A percentile compares a stretch with the other conserved stretches of the same genome.
Evolutionary conservation across 2,113 vertebrate genomes (phyloP).

Genomic region (Mus spicilegus): DNA sequence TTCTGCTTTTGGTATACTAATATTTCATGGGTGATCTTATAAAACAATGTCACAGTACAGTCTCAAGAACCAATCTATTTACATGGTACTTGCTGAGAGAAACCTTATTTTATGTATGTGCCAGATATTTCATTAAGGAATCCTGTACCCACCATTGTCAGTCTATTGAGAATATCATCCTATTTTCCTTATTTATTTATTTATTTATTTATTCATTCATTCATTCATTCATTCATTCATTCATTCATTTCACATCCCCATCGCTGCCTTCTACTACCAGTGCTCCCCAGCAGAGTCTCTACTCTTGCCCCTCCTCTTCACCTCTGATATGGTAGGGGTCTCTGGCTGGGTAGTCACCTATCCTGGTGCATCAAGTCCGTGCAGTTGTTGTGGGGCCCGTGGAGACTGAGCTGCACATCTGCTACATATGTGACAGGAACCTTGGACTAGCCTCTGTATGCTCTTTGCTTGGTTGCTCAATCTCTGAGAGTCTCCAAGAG

Average conservation of each 20-base stretch:
- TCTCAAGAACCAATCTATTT: constrained; percentile 11
- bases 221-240: not conserved
- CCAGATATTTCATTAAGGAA: not conserved
- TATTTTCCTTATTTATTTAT: not conserved
- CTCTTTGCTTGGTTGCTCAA: not conserved
- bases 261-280: rapidly evolving
- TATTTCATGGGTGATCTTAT: not conserved
- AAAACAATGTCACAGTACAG: not conserved
- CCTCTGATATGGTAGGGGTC: too few species aligned
- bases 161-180: not conserved
- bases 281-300: too few species aligned
- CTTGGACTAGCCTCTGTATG: not conserved
- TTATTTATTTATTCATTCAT: not conserved
- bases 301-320: too few species aligned
- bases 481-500: not conserved
- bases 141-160: not conserved
- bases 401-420: too few species aligned
- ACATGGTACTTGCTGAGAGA: not conserved
- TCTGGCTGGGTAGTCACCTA: too few species aligned
- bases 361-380: not conserved
- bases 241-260: not conserved
- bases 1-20: not conserved
- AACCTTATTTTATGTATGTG: not conserved
- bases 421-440: not conserved
- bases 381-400: too few species aligned